phyloP scores from a whole-genome alignment of 2,797 vertebrate species.

The Mus spretus region DNA sequence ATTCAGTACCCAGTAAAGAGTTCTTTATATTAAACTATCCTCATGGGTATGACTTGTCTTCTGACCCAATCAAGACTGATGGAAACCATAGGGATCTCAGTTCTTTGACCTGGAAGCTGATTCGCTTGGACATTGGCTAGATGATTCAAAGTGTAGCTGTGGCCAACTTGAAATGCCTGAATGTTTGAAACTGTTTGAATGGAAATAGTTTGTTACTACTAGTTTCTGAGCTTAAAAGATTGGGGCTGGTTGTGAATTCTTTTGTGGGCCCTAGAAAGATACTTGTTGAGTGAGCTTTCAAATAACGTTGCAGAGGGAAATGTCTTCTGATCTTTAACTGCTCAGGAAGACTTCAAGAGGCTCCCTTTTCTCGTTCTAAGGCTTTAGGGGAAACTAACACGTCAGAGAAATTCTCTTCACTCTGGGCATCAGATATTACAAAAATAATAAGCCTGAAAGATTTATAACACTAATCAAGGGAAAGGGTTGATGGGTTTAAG shows the following conservation, averaged over 20 bases:
- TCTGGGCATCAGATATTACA: slow-evolving; percentile 50
- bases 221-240: background rate
- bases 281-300: slow-evolving; percentile 35
- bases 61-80: background rate
- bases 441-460: slow-evolving; percentile 65
- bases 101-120: slow-evolving; percentile 34
- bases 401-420: slow-evolving; percentile 36
- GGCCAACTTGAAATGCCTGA: background rate
- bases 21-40: slow-evolving; percentile 51
- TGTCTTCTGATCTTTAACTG: slow-evolving; percentile 53
- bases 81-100: background rate
- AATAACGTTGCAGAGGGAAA: background rate
- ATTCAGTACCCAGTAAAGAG: background rate
- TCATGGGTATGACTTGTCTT: slow-evolving; percentile 12
- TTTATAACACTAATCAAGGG: slow-evolving; percentile 64
- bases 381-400: slow-evolving; percentile 53
- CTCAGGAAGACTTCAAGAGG: slow-evolving; percentile 42
- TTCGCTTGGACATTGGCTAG: background rate
- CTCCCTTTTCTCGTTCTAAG: slow-evolving; percentile 43
- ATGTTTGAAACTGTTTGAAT: background rate
- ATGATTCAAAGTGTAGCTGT: background rate
- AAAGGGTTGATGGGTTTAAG: slow-evolving; percentile 70
- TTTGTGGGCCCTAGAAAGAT: background rate
- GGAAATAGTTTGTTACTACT: slow-evolving; percentile 1
- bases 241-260: slow-evolving; percentile 2